phyloP scores from a whole-genome alignment of 2,797 vertebrate species.

The Anabacerthia variegaticeps region DNA sequence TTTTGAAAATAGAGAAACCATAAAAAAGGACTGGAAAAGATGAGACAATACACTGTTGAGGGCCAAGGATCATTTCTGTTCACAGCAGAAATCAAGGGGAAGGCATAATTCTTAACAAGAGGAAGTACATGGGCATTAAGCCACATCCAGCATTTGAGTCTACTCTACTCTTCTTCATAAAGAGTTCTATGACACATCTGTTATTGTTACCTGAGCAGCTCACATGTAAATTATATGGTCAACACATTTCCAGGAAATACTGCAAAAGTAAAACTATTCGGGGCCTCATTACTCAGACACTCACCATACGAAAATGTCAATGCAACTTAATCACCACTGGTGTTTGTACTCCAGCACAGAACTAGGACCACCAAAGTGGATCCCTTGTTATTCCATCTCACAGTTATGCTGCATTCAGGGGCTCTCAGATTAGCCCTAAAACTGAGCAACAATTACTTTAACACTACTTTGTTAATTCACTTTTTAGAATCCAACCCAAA shows the following conservation, averaged over 20 bases:
- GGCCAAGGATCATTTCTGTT: neutral
- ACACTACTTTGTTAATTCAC: neutral
- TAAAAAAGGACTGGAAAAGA: neutral
- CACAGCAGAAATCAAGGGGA: neutral
- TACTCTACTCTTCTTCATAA: neutral
- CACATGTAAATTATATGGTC: neutral
- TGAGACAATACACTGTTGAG: neutral
- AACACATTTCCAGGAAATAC: conserved; percentile 33
- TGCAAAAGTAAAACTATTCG: conserved; percentile 19
- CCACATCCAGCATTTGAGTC: neutral
- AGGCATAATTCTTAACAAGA: neutral
- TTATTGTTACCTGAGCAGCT: neutral
- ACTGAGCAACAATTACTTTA: neutral
- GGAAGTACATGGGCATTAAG: neutral
- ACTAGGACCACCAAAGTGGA: neutral
- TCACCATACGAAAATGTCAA: neutral
- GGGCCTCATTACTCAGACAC: neutral
- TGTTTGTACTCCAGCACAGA: neutral
- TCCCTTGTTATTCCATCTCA: neutral
- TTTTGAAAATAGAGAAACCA: neutral
- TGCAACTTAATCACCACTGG: neutral
- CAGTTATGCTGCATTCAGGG: neutral
- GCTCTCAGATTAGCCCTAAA: neutral
- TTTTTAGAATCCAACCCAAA: neutral
- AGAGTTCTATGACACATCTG: neutral